Conservation (phyloP, 2,797 vertebrate genomes). For the Lithobates pipiens region DNA sequence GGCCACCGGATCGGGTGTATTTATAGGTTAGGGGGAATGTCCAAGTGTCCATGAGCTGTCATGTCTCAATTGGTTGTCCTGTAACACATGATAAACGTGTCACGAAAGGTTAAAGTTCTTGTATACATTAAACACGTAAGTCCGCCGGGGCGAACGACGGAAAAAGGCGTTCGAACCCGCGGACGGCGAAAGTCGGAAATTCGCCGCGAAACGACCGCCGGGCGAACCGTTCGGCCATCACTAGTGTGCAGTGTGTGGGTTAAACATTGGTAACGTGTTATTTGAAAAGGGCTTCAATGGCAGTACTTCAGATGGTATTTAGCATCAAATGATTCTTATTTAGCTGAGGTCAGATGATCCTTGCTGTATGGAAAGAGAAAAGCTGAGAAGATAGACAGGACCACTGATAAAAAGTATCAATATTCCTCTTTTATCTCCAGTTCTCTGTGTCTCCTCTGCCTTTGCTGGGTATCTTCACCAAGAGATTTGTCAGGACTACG, state of each 20-base stretch:
- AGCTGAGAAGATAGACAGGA: background rate
- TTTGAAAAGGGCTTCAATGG: background rate
- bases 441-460: slow-evolving; percentile 22
- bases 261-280: background rate
- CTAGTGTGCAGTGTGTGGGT: background rate
- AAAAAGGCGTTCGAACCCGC: too few species aligned
- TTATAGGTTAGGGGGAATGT: too few species aligned
- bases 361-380: slow-evolving; percentile 10
- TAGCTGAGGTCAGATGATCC: slow-evolving; percentile 31
- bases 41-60: too few species aligned
- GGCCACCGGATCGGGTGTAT: too few species aligned
- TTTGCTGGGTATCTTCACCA: slow-evolving; percentile 16
- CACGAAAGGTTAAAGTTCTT: too few species aligned
- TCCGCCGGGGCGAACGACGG: too few species aligned
- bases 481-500: slow-evolving; percentile 28
- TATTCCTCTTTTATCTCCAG: slow-evolving; percentile 30
- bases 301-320: slow-evolving; percentile 30
- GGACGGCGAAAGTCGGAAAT: too few species aligned
- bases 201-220: too few species aligned
- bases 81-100: too few species aligned
- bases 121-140: too few species aligned
- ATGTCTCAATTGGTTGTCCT: too few species aligned
- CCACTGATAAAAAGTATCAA: background rate
- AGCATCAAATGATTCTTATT: slow-evolving; percentile 27
- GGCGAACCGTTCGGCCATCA: too few species aligned